Evolutionary conservation across 2,113 vertebrate species (phyloP).

Genomic region (Xiphophorus couchianus): DNA sequence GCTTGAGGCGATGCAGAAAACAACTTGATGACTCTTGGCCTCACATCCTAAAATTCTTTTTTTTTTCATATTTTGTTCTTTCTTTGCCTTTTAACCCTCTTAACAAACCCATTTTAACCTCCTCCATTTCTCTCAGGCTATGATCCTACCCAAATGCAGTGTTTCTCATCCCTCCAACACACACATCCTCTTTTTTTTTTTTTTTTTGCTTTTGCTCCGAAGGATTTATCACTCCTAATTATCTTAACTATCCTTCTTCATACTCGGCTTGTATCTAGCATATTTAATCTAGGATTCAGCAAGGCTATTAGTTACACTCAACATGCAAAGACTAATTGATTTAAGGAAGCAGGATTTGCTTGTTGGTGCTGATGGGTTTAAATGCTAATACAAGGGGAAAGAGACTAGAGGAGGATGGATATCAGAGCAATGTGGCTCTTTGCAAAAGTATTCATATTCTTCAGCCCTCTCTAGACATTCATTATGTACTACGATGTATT

Average conservation of each 20-base stretch:
- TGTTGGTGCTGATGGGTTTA: constrained; percentile 59
- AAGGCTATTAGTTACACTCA: constrained; percentile 77
- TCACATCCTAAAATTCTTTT: constrained; percentile 30
- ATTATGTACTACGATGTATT: not conserved
- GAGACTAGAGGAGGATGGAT: constrained; percentile 14
- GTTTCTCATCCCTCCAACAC: not conserved
- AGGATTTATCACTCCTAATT: constrained; percentile 77
- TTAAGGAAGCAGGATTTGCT: constrained; percentile 69
- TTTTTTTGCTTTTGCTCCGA: constrained; percentile 16
- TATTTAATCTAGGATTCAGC: constrained; percentile 77
- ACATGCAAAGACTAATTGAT: constrained; percentile 72
- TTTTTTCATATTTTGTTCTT: not conserved
- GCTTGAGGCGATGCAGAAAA: constrained; percentile 72
- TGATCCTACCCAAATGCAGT: constrained; percentile 26
- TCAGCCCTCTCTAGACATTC: not conserved
- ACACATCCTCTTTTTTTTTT: not conserved
- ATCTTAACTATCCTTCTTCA: constrained; percentile 69
- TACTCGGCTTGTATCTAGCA: constrained; percentile 71
- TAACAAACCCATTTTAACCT: constrained; percentile 36
- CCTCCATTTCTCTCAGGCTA: constrained; percentile 30
- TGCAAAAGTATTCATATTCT: not conserved
- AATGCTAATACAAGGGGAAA: constrained; percentile 38
- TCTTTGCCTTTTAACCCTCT: constrained; percentile 39
- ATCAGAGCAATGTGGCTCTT: not conserved
- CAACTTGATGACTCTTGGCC: constrained; percentile 61